Conservation (phyloP, 2,113 vertebrate genomes). For the Miniopterus natalensis region DNA sequence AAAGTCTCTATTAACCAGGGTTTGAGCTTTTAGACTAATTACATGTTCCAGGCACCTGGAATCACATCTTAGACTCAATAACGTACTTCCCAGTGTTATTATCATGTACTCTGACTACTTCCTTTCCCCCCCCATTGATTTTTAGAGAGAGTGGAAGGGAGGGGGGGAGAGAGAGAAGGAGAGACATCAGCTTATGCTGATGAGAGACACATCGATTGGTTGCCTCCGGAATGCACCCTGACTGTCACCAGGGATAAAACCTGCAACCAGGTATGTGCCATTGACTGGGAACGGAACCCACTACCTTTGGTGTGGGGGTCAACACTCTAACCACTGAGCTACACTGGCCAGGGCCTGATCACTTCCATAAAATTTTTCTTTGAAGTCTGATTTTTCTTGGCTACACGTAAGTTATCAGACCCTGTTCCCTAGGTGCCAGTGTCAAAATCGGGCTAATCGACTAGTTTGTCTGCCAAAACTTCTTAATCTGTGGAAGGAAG, state of each 20-base stretch:
- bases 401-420: neutral
- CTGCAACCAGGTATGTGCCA: too few relatives aligned
- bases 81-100: neutral
- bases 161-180: too few relatives aligned
- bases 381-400: neutral
- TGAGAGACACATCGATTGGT: too few relatives aligned
- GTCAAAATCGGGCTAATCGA: neutral
- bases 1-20: neutral
- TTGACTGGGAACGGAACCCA: too few relatives aligned
- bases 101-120: neutral
- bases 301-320: too few relatives aligned
- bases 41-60: neutral
- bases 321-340: too few relatives aligned
- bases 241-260: too few relatives aligned
- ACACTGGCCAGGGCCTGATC: neutral
- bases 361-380: neutral
- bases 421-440: neutral
- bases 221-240: too few relatives aligned
- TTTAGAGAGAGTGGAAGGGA: too few relatives aligned
- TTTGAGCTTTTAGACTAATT: neutral
- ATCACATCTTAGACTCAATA: neutral
- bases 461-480: neutral
- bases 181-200: too few relatives aligned
- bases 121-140: too few relatives aligned
- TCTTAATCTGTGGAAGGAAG: neutral